Percentiles rank a stretch among this genome's conserved stretches.
phyloP scores from a whole-genome alignment of 2,888 invertebrate species.

The Lathronympha strigana region DNA sequence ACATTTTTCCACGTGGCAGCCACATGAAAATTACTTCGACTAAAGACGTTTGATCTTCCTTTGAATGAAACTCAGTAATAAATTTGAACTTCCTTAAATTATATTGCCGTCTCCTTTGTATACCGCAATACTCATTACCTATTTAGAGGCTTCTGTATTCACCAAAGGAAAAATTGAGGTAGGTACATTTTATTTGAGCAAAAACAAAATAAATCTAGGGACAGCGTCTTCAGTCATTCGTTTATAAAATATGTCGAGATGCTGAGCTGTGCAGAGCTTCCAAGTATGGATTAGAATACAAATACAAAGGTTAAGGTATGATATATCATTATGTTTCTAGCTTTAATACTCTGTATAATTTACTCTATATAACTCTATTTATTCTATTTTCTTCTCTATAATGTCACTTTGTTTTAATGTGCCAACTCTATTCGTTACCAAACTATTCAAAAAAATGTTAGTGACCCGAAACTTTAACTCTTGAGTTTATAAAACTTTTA shows the following conservation, averaged over 20 bases:
- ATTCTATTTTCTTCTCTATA: too few relatives aligned
- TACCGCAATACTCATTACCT: constrained; percentile 15
- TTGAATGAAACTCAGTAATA: constrained; percentile 7
- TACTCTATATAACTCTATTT: too few relatives aligned
- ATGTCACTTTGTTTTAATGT: too few relatives aligned
- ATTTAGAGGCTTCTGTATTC: neutral
- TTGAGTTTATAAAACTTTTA: too few relatives aligned
- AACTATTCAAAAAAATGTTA: too few relatives aligned
- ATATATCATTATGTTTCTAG: neutral
- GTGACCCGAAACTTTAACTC: too few relatives aligned
- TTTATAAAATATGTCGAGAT: neutral
- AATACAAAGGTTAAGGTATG: neutral
- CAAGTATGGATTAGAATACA: neutral
- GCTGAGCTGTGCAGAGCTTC: neutral
- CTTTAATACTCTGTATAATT: too few relatives aligned
- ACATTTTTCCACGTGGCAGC: neutral
- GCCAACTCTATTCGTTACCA: too few relatives aligned
- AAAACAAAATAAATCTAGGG: neutral
- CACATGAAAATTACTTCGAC: neutral
- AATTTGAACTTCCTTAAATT: constrained; percentile 4
- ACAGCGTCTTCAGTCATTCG: neutral
- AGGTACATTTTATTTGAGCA: constrained; percentile 7
- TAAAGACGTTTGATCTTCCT: constrained; percentile 7
- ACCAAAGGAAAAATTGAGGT: neutral
- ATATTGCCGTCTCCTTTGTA: constrained; percentile 8